Evolutionary conservation across 2,113 vertebrate genomes (phyloP).

Genomic region (Daphoenositta chrysoptera): DNA sequence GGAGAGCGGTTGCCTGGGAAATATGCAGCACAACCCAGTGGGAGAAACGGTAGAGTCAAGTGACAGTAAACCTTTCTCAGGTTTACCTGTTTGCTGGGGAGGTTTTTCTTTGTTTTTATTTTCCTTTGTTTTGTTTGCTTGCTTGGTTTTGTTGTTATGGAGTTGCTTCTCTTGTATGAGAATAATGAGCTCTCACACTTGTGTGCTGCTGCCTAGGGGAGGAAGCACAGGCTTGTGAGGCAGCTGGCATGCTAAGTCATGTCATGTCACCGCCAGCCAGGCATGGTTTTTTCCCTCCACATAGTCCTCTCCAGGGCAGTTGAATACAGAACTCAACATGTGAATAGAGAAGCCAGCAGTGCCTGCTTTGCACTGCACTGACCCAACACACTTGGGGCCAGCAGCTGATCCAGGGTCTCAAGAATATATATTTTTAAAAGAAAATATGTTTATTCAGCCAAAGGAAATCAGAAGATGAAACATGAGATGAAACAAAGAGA

Average conservation of each 20-base stretch:
- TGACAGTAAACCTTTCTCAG: constrained; percentile 12
- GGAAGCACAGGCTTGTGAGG: background rate
- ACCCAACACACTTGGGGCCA: background rate
- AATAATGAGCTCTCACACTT: background rate
- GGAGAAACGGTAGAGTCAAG: background rate
- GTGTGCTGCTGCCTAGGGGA: background rate
- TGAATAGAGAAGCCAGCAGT: background rate
- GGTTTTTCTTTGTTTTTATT: background rate
- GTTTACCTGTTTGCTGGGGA: background rate
- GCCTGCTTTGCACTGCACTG: background rate
- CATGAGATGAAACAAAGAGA: background rate
- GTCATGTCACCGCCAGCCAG: background rate
- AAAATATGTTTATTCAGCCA: background rate
- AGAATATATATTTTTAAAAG: background rate
- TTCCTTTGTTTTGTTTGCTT: background rate
- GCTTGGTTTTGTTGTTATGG: background rate
- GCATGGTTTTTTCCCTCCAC: background rate
- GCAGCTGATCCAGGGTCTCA: background rate
- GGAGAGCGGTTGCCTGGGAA: constrained; percentile 9
- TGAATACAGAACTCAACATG: background rate
- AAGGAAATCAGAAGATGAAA: background rate
- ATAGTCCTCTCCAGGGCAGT: background rate
- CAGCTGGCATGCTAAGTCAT: background rate
- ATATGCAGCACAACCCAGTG: background rate
- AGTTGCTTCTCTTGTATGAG: background rate